These are phyloP conservation scores for Paedocypris sp. DNA, from an alignment of 2,113 vertebrate species.

Conservation along the genomic window DNA sequence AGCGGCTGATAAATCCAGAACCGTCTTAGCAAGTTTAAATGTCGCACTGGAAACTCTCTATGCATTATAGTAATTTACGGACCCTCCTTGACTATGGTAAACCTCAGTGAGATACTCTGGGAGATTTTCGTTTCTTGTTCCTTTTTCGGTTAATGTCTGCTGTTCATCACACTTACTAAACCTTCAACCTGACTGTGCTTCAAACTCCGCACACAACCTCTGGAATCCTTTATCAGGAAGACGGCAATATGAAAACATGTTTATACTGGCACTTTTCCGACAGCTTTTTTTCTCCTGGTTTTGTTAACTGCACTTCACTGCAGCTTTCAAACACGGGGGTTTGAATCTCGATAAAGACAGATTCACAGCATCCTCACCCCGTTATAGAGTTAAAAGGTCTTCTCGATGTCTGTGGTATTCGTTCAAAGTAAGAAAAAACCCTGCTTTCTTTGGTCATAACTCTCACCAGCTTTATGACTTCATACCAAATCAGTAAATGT, in stretches of 20 bases:
- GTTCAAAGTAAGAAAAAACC: too few species aligned
- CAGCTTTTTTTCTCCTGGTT: neutral
- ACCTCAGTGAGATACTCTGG: too few species aligned
- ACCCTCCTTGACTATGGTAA: too few species aligned
- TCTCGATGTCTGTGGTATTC: slow-evolving; percentile 24
- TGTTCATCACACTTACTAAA: slow-evolving; percentile 56
- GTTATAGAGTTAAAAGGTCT: slow-evolving; percentile 27
- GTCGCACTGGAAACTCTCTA: too few species aligned
- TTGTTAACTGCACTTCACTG: slow-evolving; percentile 15
- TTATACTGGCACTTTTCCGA: slow-evolving; percentile 31
- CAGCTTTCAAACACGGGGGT: slow-evolving; percentile 40
- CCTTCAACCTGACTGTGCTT: slow-evolving; percentile 46
- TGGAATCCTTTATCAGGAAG: slow-evolving; percentile 52
- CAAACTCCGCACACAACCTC: slow-evolving; percentile 45
- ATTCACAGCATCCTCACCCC: slow-evolving; percentile 34
- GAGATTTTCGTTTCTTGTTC: slow-evolving; percentile 33
- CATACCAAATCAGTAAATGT: neutral
- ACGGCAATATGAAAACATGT: slow-evolving; percentile 50
- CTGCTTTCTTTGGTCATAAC: too few species aligned
- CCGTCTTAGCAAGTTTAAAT: too few species aligned
- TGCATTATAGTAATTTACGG: too few species aligned
- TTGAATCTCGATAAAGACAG: slow-evolving; percentile 50
- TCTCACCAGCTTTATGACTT: too few species aligned
- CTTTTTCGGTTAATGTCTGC: slow-evolving; percentile 56
- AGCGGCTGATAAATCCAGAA: too few species aligned